Percentiles rank a stretch among this genome's conserved stretches.
These are phyloP conservation scores for Capromys pilorides DNA, from an alignment of 2,797 vertebrate species.

Conservation along the genomic window DNA sequence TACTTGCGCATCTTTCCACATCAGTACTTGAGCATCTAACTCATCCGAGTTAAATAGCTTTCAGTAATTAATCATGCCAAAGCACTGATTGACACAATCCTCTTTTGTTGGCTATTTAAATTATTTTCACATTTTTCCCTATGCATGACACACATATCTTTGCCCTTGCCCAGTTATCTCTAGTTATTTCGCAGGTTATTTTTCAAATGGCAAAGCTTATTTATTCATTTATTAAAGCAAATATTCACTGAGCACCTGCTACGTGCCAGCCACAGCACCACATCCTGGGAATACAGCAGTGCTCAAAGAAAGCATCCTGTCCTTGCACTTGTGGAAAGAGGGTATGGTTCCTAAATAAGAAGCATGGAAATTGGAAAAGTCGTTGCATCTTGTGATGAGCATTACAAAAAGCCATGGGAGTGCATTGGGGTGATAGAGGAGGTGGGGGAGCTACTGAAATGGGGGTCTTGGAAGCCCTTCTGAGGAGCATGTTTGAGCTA, in stretches of 20 bases:
- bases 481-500: not conserved
- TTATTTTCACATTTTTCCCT: slow-evolving; percentile 33
- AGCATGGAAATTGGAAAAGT: not conserved
- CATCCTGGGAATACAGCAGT: not conserved
- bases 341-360: not conserved
- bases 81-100: slow-evolving; percentile 11
- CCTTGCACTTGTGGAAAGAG: slow-evolving; percentile 7
- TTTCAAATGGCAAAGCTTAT: slow-evolving; percentile 23
- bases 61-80: slow-evolving; percentile 58
- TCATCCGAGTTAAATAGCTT: slow-evolving; percentile 49
- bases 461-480: not conserved
- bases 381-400: not conserved
- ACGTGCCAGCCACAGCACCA: not conserved
- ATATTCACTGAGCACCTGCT: slow-evolving; percentile 20
- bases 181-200: not conserved
- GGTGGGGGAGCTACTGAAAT: accelerated
- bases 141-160: not conserved
- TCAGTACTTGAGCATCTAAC: slow-evolving; percentile 14
- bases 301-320: not conserved
- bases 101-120: slow-evolving; percentile 48
- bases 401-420: not conserved
- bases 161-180: slow-evolving; percentile 29
- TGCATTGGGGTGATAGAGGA: not conserved
- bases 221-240: slow-evolving; percentile 46
- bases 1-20: slow-evolving; percentile 40